phyloP scores from a whole-genome alignment of 1,140 invertebrate genomes.

The Andricus grossulariae region DNA sequence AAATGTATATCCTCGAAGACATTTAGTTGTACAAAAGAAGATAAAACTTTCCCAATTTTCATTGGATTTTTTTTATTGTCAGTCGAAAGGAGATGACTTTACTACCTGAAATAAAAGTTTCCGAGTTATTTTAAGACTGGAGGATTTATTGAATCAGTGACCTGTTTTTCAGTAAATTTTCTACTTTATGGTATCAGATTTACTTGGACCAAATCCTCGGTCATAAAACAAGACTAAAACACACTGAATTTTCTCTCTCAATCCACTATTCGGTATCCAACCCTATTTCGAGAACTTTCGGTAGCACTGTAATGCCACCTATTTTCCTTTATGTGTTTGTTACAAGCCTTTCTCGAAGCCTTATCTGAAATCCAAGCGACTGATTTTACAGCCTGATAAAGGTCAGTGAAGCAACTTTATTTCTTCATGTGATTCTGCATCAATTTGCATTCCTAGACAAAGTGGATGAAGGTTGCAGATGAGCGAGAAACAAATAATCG shows the following conservation, averaged over 20 bases:
- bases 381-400: conserved; percentile 22
- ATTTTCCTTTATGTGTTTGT: conserved; percentile 30
- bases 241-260: background rate
- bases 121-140: background rate
- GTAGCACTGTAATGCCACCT: conserved; percentile 12
- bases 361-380: conserved; percentile 5
- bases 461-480: conserved; percentile 4
- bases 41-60: too few relatives aligned
- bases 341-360: conserved; percentile 5
- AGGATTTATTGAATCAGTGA: conserved; percentile 12
- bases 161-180: background rate
- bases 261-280: background rate
- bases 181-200: conserved; percentile 20
- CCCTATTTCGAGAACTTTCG: conserved; percentile 14
- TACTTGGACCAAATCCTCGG: background rate
- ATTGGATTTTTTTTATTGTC: too few relatives aligned
- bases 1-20: too few relatives aligned
- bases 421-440: background rate
- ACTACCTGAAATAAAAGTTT: too few relatives aligned
- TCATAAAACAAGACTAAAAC: conserved; percentile 21
- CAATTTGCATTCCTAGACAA: background rate
- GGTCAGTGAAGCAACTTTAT: background rate
- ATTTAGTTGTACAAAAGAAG: too few relatives aligned
- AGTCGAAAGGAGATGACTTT: too few relatives aligned
- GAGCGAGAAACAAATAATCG: conserved; percentile 5